Base-by-base conservation (phyloP, 1,140 invertebrate genomes). In the Dryas iulia region DNA sequence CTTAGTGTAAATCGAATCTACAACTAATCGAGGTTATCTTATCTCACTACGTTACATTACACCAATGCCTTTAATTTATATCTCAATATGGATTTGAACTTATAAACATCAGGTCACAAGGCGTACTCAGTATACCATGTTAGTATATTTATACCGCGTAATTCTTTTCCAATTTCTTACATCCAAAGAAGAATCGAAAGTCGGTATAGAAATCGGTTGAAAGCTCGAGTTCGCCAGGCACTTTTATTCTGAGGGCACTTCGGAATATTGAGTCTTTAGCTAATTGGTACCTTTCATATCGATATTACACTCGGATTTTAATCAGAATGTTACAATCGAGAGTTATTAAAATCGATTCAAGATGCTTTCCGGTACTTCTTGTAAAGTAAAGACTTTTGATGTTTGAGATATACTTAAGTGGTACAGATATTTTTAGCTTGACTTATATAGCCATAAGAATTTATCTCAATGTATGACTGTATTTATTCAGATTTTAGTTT, bases 211-310 rank as follows among this genome's bases (percentile, higher is more conserved):
- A 47, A 47, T 21, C 14, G 39, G 39, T 47, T 47, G 39, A 47
- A 47, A 47, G 14, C 33, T 39, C 39, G 14, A 47, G 7, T 47
- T 47, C 18, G 39, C 18, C 14, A n/a, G 14, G 39, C 58, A 58
- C 31, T 66, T 66, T 31, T 30, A 39, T 59, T 59, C 18, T 31
- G 53, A 66, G 59, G 35, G 58, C 67, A 76, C 74, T 76, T 66
- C 71, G 57, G 24, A 67, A 69, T 69, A 76, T 76, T 69, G 71
- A 67, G 54, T 35, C 65, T 53, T 73, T 73, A 73, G 63, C 71
- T 76, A 76, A 76, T 76, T 76, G 73, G 60, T 39, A 35, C 59
- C 67, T 69, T 70, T 73, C 68, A 70, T 62, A 57, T 63, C 33
- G 56, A 60, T 70, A 73, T 73, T 65, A 60, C 39, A 12, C 6